Base-by-base conservation (phyloP, 2,888 invertebrate genomes). In the Achlya flavicornis region DNA sequence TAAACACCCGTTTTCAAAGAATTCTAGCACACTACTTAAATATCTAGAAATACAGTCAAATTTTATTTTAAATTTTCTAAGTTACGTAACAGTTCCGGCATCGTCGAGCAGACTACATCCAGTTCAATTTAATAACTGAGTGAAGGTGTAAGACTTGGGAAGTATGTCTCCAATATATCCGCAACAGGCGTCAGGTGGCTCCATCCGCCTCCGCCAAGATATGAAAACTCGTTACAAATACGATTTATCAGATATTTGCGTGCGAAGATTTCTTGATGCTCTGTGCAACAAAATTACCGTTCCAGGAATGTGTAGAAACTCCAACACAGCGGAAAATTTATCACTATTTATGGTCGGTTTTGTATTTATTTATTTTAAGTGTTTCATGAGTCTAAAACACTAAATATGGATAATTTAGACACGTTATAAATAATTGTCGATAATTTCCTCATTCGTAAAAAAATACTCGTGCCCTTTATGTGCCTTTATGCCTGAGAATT, bases 161-260 rank as follows among this genome's bases (percentile, higher is more conserved):
- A 53, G 53, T 53, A 53, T 53, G 1, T 19, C 53, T 53, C 3
- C 48, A 53, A 53, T 53, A 53, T 19, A 16, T 53, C 16, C 10
- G 53, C n/a, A 53, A 53, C 16, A 53, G 53, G 8, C 53, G 53
- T 53, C 53, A 19, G 53, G 53, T 53, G 53, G 53, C 53, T 3
- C 53, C 19, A 19, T 19, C 53, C 53, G 8, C 16, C 10, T 6
- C 1, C 19, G 53, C 16, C 19, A 53, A 53, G n/a, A 53, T 53
- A 53, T 53, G 10, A 19, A 16, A 53, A 53, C 53, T 53, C 19
- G 16, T n/a, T 53, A n/a, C 19, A 19, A n/a, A 16, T n/a, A 19
- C n/a, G 53, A 53, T 53, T 53, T 53, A 53, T 53, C 53, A 53
- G 53, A 53, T 53, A 53, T 53, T 19, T 19, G 19, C 53, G 16